A percentile compares a stretch with the other conserved stretches of the same genome.
Evolutionary conservation across 1,140 invertebrate genomes (phyloP).

Genomic region (Leptinotarsa texana): DNA sequence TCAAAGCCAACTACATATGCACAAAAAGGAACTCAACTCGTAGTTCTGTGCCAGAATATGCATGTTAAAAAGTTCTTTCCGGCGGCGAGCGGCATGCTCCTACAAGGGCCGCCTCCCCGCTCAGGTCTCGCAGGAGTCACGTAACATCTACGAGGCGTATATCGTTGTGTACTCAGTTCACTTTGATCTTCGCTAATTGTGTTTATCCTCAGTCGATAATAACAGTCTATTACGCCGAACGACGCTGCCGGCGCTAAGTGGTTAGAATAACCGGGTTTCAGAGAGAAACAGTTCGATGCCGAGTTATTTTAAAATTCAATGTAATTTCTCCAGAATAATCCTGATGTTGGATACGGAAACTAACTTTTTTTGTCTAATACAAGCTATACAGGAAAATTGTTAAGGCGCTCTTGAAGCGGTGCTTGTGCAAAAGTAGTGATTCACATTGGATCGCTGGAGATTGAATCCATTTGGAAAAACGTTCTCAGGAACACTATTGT

Average conservation of each 20-base stretch:
- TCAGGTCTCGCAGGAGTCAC: conserved; percentile 11
- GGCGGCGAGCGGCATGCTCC: conserved; percentile 1
- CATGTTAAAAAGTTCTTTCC: conserved; percentile 20
- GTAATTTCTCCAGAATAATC: no score
- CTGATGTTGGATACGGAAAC: no score
- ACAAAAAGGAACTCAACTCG: background rate
- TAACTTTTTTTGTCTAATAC: no score
- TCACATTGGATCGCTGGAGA: no score
- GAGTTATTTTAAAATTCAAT: no score
- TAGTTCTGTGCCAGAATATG: conserved; percentile 4
- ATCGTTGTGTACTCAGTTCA: conserved; percentile 11
- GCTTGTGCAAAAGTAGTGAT: no score
- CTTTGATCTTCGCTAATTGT: conserved; percentile 29
- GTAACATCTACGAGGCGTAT: conserved; percentile 24
- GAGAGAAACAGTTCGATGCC: no score
- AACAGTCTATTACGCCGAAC: conserved; percentile 19
- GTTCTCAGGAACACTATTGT: no score
- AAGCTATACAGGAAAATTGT: no score
- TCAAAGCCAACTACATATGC: conserved; percentile 16
- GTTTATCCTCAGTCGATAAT: conserved; percentile 27
- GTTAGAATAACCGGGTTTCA: background rate
- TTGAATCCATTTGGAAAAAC: no score
- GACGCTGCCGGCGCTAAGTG: conserved; percentile 1
- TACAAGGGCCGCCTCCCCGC: background rate
- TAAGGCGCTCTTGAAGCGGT: no score